Evolutionary conservation across 53 echinoderm and acorn worm species (phyloP), one percentile per base, ranked within the genome.

Genomic region (Antedon mediterranea): DNA sequence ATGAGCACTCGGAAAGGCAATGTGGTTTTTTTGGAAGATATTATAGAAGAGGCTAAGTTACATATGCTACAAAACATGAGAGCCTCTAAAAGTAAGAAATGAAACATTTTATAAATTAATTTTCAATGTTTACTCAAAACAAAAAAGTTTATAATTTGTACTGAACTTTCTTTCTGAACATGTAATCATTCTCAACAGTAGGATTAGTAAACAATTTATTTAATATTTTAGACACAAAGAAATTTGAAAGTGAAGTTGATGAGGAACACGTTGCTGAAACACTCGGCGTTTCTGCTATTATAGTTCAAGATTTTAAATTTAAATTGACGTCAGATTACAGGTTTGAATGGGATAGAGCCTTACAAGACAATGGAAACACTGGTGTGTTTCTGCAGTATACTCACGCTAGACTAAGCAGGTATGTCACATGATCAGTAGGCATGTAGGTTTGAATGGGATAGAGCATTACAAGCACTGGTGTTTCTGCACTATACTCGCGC

Each of bases 361-460:
- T 95, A 5, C 82, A 85, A 29, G 92, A 86, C 84, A 86, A 92
- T 28, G 97, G 97, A 27, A 89, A 95, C 43, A 94, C 94, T 3
- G 94, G 94, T 6, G 89, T 91, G 15, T 95, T 89, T 75, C 71
- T 95, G 44, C 97, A 95, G 81, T 95, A 95, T 72, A 89, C 89
- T 0, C 92, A 95, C 78, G 97, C 97, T 7, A 87, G 97, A 41
- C 84, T 95, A 1, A 83, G 82, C 71, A 94, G 94, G 94, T 93
- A 85, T 34, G 29, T 11, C 37, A 37, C 4, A 11, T 37, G 37
- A 37, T 37, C 37, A 37, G 4, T 37, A n/a, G n/a, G n/a, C n/a
- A n/a, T n/a, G n/a, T n/a, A n/a, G n/a, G n/a, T n/a, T n/a, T n/a
- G n/a, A n/a, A n/a, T n/a, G n/a, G n/a, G n/a, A n/a, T n/a, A n/a